Conservation (phyloP, 2,113 vertebrate species). For the Erythrocercus mccallii region DNA sequence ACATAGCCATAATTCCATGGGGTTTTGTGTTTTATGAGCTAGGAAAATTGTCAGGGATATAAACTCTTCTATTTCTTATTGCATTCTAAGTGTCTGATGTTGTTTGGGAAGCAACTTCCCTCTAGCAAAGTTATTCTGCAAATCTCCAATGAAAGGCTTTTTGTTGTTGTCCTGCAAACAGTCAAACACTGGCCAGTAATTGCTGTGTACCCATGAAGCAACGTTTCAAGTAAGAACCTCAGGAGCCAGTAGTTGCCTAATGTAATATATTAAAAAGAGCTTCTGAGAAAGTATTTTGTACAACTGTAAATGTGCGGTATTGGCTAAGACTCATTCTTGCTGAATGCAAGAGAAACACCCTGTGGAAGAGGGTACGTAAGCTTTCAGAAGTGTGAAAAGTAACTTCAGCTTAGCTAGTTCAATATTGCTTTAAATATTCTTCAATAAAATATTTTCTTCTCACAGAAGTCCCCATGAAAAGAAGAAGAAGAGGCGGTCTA, state of each 20-base stretch:
- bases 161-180: neutral
- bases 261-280: neutral
- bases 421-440: neutral
- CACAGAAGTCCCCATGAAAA: conserved; percentile 83
- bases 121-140: neutral
- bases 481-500: conserved; percentile 79
- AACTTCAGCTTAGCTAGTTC: neutral
- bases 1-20: neutral
- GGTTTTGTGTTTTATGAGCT: neutral
- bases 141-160: neutral
- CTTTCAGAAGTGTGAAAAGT: neutral
- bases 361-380: neutral
- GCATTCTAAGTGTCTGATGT: neutral
- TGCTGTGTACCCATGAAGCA: neutral
- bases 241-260: neutral
- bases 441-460: neutral
- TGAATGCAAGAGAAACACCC: neutral
- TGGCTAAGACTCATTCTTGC: neutral
- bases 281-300: neutral
- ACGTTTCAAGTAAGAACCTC: neutral
- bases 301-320: rapidly evolving
- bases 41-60: neutral
- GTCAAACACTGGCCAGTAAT: neutral
- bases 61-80: neutral
- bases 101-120: neutral